phyloP scores from a whole-genome alignment of 2,113 vertebrate genomes.

The Gulo gulo region DNA sequence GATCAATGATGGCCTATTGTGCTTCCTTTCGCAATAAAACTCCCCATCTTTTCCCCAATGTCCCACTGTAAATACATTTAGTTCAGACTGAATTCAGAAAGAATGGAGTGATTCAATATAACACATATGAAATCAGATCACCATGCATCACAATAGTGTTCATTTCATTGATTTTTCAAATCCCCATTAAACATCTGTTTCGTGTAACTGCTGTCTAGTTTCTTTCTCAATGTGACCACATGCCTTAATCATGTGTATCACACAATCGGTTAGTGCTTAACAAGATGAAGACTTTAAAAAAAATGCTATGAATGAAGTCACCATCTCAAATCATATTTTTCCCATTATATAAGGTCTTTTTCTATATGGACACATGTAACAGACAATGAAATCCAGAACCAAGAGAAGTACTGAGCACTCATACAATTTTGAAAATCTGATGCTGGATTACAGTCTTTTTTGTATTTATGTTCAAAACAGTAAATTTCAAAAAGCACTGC shows the following conservation, averaged over 20 bases:
- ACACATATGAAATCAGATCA: constrained; percentile 60
- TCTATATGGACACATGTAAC: not conserved
- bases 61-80: not conserved
- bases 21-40: constrained; percentile 33
- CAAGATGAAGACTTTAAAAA: not conserved
- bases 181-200: constrained; percentile 63
- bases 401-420: not conserved
- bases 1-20: constrained; percentile 46
- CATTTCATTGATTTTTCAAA: constrained; percentile 62
- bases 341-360: not conserved
- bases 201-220: not conserved
- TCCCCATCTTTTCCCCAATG: not conserved
- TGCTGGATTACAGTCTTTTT: not conserved
- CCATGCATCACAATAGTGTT: constrained; percentile 31
- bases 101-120: constrained; percentile 6
- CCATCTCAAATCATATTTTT: not conserved
- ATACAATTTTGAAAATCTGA: not conserved
- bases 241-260: not conserved
- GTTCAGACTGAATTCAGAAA: constrained; percentile 33
- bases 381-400: not conserved
- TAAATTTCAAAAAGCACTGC: not conserved
- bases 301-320: not conserved
- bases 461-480: not conserved
- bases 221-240: not conserved
- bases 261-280: not conserved